Base-by-base conservation (phyloP, 2,888 invertebrate genomes). In the Aethes cnicana region DNA sequence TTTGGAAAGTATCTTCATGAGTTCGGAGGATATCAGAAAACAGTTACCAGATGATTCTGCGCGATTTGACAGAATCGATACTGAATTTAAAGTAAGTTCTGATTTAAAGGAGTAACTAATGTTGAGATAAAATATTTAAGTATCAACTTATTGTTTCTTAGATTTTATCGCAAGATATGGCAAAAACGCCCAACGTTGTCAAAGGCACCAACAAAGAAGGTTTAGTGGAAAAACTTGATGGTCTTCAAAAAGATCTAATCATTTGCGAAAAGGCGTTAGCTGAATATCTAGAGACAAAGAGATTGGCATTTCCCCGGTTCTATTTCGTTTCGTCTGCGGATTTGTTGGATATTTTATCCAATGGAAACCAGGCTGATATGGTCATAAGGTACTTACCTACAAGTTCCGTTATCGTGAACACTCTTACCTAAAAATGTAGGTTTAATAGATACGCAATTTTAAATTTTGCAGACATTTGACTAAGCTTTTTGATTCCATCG, bases 271-370 rank as follows among this genome's bases (percentile, higher is more conserved):
- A 98, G 84, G 98, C 98, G 6, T 87, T 98, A 56, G 98, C 98
- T 16, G 98, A 98, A 79, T 98, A 98, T 84, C 91, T 98, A 66
- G 98, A 98, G 91, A 98, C 98, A 0, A 98, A 98, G 83, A 92
- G 98, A 66, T 89, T 98, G 47, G 97, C 98, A 2, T 98, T 98
- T 87, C 98, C 98, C 9, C 90, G 96, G 72, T 98, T 98, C 87
- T 98, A 98, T 87, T 98, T 98, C 82, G 97, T 98, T 1, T 98
- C 98, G 5, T 97, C 98, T 5, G 97, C 97, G 43, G 98, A 98
- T 90, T 88, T 98, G 44, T 84, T 98, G 54, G 98, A 98, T 79
- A 95, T 98, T 63, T 90, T 98, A 36, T 98, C 98, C 8, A 98
- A 98, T 79, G 98, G 98, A 55, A 98, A 97, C 77, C 96, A 97